Base-by-base conservation (phyloP, 1,140 invertebrate genomes). In the Ceratosolen solmsi region DNA sequence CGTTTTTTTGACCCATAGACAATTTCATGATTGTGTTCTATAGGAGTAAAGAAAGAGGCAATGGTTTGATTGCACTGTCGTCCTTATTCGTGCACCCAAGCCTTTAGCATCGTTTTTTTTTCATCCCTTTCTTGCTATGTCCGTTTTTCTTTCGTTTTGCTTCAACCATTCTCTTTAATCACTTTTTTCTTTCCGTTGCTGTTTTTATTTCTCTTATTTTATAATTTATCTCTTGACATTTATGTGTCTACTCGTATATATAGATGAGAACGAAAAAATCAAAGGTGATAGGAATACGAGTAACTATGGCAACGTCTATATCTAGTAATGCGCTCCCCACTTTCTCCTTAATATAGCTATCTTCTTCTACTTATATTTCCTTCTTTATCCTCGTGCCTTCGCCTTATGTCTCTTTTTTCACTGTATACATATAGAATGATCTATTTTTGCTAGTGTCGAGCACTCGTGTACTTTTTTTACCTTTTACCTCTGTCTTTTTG, bases 1-100 rank as follows among this genome's bases (percentile, higher is more conserved):
- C 17, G 51, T 3, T 54, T 3, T 54, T 8, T 54, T 8, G 5
- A 46, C 13, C 7, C 13, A 46, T 46, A 46, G 5, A 46, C 41
- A 46, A 54, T 22, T 54, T 54, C 3, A 54, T 54, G 51, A 15
- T 17, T 17, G 3, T 54, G 3, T 54, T 3, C 51, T 54, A 22
- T 22, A 54, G 20, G 56, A 17, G 73, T 4, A 63, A n/a, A 60
- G 49, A 36, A 30, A 25, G 36, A 38, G 56, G 49, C 86, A 88
- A 87, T 89, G 89, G 89, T 90, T 90, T 91, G 90, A 91, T 91
- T 91, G 89, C 89, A 91, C 90, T 89, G 87, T 84, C 88, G 86
- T 87, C 86, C 85, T 86, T 85, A 84, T 86, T 27, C 8, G 1
- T 68, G n/a, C 30, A 41, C 72, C 36, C 36, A 25, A 15, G 30